Evolutionary conservation across 2,113 vertebrate species (phyloP), one percentile per base, ranked within the genome.

Genomic region (Oryzias javanicus): DNA sequence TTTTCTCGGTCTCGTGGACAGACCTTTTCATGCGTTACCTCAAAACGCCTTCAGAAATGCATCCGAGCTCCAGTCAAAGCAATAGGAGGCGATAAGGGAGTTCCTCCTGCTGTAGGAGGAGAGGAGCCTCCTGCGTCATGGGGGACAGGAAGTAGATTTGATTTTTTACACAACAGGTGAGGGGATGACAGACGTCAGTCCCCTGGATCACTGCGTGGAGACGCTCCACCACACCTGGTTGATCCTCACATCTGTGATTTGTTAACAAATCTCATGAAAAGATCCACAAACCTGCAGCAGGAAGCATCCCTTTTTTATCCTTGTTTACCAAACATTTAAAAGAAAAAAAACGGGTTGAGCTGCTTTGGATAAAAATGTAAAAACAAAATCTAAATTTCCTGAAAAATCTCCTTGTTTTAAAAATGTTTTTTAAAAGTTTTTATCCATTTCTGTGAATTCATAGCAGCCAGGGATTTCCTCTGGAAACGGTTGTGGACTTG

Each of bases 61-160:
- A 57, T 14, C 65, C 70, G 24, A 62, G 16, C 66, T 46, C 67
- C 76, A 50, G 69, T 68, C 14, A 64, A 81, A 84, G 84, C 72
- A 84, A 76, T 61, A 76, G 70, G 42, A 45, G 56, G 64, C 10
- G 14, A 57, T 4, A 25, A 54, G 15, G 57, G 60, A 16, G 44
- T n/a, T 16, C 6, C 44, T 16, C 44, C 42, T 15, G 15, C 42
- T 3, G 42, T 3, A 55, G 46, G 4, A 12, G 42, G 15, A 3
- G 25, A 19, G 8, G 6, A 52, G 18, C 29, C 29, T 35, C 29
- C 29, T 10, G 48, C 47, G n/a, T 18, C 44, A 12, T 53, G 75
- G 50, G 57, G 14, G 46, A 69, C 45, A 60, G 18, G 60, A 20
- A 49, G 6, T 20, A 55, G 52, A 49, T 56, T 0, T 67, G 71